Conservation (phyloP, 2,113 vertebrate species). For the Phylloscopus trochilus region DNA sequence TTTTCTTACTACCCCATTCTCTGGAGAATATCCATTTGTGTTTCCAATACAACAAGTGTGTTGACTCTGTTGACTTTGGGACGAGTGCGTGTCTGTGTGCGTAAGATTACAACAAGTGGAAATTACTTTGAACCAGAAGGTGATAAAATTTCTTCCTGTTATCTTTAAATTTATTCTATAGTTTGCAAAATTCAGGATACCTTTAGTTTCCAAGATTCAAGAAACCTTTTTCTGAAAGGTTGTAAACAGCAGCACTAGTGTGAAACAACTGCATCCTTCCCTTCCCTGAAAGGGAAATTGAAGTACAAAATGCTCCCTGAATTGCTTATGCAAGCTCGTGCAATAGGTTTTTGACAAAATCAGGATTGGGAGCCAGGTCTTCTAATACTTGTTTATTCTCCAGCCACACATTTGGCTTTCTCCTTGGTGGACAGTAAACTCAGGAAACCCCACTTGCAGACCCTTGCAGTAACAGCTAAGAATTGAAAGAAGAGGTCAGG, state of each 20-base stretch:
- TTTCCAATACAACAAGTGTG: not conserved
- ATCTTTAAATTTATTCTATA: not conserved
- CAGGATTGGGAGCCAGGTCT: not conserved
- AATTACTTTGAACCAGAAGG: not conserved
- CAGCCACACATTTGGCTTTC: not conserved
- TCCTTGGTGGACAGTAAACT: not conserved
- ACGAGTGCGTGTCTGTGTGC: accelerated
- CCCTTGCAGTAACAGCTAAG: not conserved
- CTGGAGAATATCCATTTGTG: not conserved
- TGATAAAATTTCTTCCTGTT: not conserved
- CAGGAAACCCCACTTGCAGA: not conserved
- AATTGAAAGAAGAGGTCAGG: not conserved
- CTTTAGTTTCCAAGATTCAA: not conserved
- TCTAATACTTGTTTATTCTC: not conserved
- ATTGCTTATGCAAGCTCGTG: not conserved
- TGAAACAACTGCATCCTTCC: not conserved
- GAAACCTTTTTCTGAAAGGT: not conserved
- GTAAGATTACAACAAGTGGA: not conserved
- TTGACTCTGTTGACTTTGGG: not conserved
- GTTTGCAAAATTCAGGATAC: not conserved
- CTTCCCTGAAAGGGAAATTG: not conserved
- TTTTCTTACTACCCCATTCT: not conserved
- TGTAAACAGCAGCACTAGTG: not conserved
- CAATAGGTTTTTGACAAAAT: not conserved
- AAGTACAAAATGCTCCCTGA: not conserved